Evolutionary conservation across 1,140 invertebrate species (phyloP).

Genomic region (Leptinotarsa texana): DNA sequence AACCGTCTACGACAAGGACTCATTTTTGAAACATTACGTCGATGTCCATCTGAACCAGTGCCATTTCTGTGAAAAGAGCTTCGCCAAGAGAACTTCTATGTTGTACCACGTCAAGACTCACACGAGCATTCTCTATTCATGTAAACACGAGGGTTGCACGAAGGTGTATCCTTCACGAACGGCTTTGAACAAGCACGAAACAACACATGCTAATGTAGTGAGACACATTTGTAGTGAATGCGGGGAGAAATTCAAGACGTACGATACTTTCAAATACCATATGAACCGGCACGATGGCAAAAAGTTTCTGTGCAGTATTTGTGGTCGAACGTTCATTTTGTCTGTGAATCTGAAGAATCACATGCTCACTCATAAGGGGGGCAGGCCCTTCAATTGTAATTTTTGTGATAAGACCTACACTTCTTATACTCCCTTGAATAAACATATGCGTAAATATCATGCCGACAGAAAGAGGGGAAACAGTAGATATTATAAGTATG

Average conservation of each 20-base stretch:
- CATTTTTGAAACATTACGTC: slow-evolving; percentile 16
- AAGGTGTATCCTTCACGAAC: slow-evolving; percentile 22
- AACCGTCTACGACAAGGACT: neutral
- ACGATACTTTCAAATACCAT: slow-evolving; percentile 31
- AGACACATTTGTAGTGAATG: slow-evolving; percentile 26
- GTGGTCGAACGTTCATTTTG: slow-evolving; percentile 27
- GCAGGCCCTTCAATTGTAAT: slow-evolving; percentile 30
- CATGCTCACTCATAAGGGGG: slow-evolving; percentile 27
- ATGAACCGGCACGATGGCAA: slow-evolving; percentile 26
- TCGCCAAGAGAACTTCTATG: neutral
- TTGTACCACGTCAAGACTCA: slow-evolving; percentile 1
- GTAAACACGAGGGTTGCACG: slow-evolving; percentile 16
- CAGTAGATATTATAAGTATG: neutral
- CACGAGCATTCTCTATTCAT: slow-evolving; percentile 10
- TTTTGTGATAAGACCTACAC: slow-evolving; percentile 31
- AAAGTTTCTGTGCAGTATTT: slow-evolving; percentile 26
- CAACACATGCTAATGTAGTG: slow-evolving; percentile 17
- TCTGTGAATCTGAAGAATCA: slow-evolving; percentile 31
- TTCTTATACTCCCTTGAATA: slow-evolving; percentile 22
- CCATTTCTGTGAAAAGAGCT: slow-evolving; percentile 12
- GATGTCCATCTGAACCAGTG: slow-evolving; percentile 11
- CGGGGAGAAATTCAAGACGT: slow-evolving; percentile 27
- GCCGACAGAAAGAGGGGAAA: neutral
- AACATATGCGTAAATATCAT: slow-evolving; percentile 24
- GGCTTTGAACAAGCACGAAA: slow-evolving; percentile 22